Evolutionary conservation across 2,888 invertebrate genomes (phyloP).

Genomic region (Caenorhabditis virilis): DNA sequence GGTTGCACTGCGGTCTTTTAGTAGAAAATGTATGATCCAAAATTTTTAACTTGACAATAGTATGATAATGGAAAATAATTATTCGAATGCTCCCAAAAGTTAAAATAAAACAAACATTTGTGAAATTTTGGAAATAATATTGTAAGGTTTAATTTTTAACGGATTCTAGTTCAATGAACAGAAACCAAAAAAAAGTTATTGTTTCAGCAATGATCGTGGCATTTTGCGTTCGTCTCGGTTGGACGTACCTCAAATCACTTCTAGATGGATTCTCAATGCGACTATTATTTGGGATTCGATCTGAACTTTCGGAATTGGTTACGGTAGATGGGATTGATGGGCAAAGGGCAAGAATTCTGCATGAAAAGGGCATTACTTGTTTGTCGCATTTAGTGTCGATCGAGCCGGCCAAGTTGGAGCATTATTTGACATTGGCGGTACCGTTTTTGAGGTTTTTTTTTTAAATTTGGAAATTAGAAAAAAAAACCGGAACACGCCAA

Average conservation of each 20-base stretch:
- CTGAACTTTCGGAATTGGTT: conserved; percentile 89
- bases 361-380: conserved; percentile 45
- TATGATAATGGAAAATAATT: too few relatives aligned
- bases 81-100: too few relatives aligned
- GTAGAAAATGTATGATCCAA: too few relatives aligned
- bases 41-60: too few relatives aligned
- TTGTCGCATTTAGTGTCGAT: conserved; percentile 37
- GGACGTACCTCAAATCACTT: conserved; percentile 86
- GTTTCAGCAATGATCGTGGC: conserved; percentile 87
- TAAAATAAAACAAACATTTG: too few relatives aligned
- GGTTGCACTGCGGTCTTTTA: too few relatives aligned
- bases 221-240: conserved; percentile 90
- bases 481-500: not conserved
- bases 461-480: not conserved
- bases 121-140: too few relatives aligned
- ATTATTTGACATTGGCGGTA: conserved; percentile 40
- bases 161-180: too few relatives aligned
- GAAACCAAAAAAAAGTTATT: not conserved
- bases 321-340: conserved; percentile 73
- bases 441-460: conserved; percentile 46
- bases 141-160: too few relatives aligned
- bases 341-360: conserved; percentile 52
- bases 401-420: conserved; percentile 33
- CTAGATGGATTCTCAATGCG: conserved; percentile 91
- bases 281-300: conserved; percentile 83